Conservation (phyloP, 2,113 vertebrate genomes). For the Ageneiosus marmoratus region DNA sequence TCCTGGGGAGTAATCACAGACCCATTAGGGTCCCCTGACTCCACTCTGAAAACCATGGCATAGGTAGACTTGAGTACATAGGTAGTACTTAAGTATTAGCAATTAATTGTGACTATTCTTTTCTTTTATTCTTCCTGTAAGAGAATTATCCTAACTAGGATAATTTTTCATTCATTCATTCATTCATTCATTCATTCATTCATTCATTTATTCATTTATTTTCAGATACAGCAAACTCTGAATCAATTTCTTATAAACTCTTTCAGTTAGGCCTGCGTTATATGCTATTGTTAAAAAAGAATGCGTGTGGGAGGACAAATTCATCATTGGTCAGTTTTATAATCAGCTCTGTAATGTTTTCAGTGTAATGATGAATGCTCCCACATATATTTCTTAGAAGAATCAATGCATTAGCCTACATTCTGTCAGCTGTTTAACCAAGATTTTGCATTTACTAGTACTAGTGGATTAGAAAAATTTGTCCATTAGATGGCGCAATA, state of each 20-base stretch:
- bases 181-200: background rate
- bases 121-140: background rate
- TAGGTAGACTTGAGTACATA: too few species aligned
- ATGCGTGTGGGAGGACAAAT: background rate
- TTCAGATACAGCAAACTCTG: too few species aligned
- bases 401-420: background rate
- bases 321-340: background rate
- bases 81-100: background rate
- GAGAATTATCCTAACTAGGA: background rate
- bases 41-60: background rate
- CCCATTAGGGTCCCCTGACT: background rate
- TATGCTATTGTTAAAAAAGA: too few species aligned
- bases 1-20: background rate
- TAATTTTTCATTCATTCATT: background rate
- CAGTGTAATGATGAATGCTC: background rate
- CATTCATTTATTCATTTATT: too few species aligned
- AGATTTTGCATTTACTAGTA: background rate
- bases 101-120: background rate
- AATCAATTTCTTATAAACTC: too few species aligned
- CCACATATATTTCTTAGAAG: background rate
- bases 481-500: slow-evolving; percentile 60
- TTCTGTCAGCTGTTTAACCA: background rate
- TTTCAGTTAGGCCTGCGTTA: too few species aligned
- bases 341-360: background rate
- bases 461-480: background rate